Evolutionary conservation across 2,797 vertebrate genomes (phyloP), one percentile per base, ranked within the genome.

Genomic region (Synaphobranchus kaupii): DNA sequence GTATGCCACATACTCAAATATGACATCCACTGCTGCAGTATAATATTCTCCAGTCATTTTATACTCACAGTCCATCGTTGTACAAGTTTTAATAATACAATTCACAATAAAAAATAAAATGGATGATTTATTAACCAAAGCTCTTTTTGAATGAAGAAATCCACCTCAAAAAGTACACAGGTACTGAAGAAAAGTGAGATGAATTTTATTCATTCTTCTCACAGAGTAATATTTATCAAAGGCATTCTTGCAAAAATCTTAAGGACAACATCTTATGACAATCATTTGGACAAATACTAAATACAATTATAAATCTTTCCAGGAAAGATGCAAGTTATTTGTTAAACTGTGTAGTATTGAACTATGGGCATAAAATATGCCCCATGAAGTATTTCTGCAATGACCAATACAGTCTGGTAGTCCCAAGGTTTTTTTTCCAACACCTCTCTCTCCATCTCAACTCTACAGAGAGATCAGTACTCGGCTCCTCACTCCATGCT

Each of bases 121-220:
- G 47, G 20, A 48, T 50, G 85, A 86, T 71, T n/a, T 68, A 68
- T 68, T 68, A 68, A 68, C 63, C 25, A n/a, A 66, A 68, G n/a
- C n/a, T 10, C 7, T 28, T 68, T 68, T 28, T 68, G 7, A n/a
- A 68, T 47, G 20, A 44, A 47, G 73, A 44, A 80, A 22, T 22
- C 44, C 78, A 66, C 90, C 94, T 93, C 93, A 80, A 5, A 22
- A 91, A 60, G 4, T 54, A 83, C 52, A 83, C n/a, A 83, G 3
- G 10, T 83, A 83, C 28, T 17, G 28, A 83, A 15, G 82, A 31
- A 83, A 83, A 58, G 4, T 15, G 28, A 82, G 34, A n/a, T 76
- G 25, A 47, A 63, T 31, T 87, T 87, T 87, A 84, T 87, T 87
- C 39, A 94, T 92, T 94, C 63, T 90, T 90, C 84, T 90, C 28